Percentiles rank a stretch among this genome's conserved stretches.
Conservation (phyloP, 2,888 invertebrate genomes). For the Drosophila vallismaia region DNA sequence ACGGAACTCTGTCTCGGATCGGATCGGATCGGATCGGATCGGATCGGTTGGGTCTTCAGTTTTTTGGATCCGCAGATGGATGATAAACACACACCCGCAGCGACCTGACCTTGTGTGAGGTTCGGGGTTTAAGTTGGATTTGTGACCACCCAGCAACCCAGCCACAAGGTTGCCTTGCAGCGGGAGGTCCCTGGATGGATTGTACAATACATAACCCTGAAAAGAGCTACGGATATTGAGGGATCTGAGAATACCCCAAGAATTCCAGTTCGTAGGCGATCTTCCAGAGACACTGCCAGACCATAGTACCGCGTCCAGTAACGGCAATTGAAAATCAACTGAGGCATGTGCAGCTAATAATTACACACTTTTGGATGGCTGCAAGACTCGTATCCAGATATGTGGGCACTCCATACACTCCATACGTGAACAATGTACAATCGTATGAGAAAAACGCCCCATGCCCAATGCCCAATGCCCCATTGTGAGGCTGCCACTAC, state of each 20-base stretch:
- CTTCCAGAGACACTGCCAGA: neutral
- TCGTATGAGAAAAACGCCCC: conserved; percentile 72
- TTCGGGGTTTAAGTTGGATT: conserved; percentile 9
- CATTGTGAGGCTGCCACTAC: conserved; percentile 50
- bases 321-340: conserved; percentile 67
- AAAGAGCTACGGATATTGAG: neutral
- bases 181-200: conserved; percentile 15
- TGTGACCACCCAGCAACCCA: conserved; percentile 39
- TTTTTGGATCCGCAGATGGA: conserved; percentile 30
- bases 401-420: conserved; percentile 51
- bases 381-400: conserved; percentile 52
- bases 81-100: conserved; percentile 61
- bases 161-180: conserved; percentile 37
- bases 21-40: conserved; percentile 33
- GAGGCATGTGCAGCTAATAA: conserved; percentile 68
- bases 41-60: conserved; percentile 20
- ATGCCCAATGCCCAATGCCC: conserved; percentile 31
- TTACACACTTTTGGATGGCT: conserved; percentile 46
- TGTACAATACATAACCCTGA: neutral
- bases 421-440: conserved; percentile 15
- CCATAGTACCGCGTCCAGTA: conserved; percentile 39
- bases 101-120: conserved; percentile 56
- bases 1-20: conserved; percentile 54
- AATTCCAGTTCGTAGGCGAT: neutral
- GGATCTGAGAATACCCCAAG: conserved; percentile 9